Conservation (phyloP, 2,113 vertebrate genomes). For the Lophotis ruficrista region DNA sequence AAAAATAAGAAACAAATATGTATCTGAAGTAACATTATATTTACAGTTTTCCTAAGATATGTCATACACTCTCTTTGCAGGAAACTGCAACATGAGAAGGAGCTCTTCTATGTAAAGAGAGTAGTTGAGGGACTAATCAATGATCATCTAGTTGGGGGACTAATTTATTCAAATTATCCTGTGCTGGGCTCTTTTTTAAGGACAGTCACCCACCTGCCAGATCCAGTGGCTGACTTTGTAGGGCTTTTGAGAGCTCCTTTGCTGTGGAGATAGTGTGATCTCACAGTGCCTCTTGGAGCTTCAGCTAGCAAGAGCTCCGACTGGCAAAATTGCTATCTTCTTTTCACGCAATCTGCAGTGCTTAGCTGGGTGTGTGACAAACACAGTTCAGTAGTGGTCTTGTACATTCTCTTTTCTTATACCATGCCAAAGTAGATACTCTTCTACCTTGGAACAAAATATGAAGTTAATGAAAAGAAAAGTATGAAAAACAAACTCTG, state of each 20-base stretch:
- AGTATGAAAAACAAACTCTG: background rate
- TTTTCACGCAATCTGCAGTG: background rate
- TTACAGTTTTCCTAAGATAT: background rate
- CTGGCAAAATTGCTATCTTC: background rate
- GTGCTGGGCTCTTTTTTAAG: background rate
- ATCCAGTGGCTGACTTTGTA: background rate
- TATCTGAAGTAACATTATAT: background rate
- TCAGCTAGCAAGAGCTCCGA: background rate
- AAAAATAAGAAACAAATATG: background rate
- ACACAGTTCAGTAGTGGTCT: accelerated
- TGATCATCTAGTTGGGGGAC: no score
- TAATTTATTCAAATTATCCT: background rate
- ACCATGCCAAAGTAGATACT: background rate
- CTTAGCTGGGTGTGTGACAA: background rate
- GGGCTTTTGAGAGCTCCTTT: background rate
- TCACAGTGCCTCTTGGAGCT: background rate
- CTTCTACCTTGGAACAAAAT: background rate
- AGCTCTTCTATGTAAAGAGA: background rate
- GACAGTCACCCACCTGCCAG: background rate
- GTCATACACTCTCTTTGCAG: accelerated
- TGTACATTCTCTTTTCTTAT: background rate
- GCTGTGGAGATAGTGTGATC: background rate
- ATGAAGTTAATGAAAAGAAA: background rate
- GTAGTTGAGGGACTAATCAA: no score
- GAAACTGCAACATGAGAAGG: background rate